phyloP scores from a whole-genome alignment of 2,888 invertebrate genomes.

The Glomeris marginata region DNA sequence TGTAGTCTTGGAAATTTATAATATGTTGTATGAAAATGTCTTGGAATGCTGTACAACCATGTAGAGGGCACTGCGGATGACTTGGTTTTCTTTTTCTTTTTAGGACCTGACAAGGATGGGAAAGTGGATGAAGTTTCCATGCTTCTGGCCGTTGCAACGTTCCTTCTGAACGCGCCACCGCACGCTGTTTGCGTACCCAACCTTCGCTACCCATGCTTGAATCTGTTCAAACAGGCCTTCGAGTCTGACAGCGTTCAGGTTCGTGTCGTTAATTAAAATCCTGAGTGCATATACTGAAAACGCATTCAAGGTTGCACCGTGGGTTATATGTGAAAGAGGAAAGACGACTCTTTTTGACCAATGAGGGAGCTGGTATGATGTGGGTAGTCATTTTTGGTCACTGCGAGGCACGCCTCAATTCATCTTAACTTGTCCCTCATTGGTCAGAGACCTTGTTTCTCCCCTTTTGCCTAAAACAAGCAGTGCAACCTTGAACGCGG shows the following conservation, averaged over 20 bases:
- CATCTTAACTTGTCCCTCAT: no score
- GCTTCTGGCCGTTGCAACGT: constrained; percentile 74
- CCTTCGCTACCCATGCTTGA: constrained; percentile 78
- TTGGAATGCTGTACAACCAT: background rate
- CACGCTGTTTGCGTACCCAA: constrained; percentile 61
- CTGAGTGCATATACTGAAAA: background rate
- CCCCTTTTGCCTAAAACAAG: no score
- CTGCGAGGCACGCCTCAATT: no score
- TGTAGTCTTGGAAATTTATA: background rate
- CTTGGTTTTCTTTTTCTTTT: background rate
- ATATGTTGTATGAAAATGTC: background rate
- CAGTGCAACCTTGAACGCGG: no score
- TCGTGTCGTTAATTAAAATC: background rate
- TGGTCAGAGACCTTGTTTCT: no score
- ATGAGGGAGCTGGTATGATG: no score
- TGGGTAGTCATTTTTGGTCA: no score
- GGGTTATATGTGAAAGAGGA: background rate
- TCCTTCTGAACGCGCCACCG: constrained; percentile 66
- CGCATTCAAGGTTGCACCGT: background rate
- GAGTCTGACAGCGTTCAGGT: constrained; percentile 23
- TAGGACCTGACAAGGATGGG: constrained; percentile 20
- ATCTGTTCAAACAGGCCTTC: constrained; percentile 70
- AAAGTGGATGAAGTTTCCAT: constrained; percentile 59
- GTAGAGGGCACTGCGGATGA: background rate
- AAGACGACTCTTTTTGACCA: no score